phyloP scores from a whole-genome alignment of 2,797 vertebrate species.

The Podarcis lilfordi region DNA sequence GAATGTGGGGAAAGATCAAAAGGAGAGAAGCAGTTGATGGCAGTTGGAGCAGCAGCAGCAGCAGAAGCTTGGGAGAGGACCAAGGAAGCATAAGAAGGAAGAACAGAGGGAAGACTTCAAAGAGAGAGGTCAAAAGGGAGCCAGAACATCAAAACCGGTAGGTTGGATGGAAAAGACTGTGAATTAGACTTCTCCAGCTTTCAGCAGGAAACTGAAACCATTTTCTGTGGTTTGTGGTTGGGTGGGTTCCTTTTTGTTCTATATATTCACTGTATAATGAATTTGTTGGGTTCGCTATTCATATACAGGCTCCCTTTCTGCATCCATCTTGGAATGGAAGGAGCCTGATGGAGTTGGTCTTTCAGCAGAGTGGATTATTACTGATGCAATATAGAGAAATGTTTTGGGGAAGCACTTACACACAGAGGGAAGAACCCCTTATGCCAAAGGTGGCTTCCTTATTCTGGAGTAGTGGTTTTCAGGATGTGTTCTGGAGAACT shows the following conservation, averaged over 20 bases:
- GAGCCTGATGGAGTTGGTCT: too few species aligned
- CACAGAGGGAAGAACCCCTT: neutral
- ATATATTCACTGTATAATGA: neutral
- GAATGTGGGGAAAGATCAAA: neutral
- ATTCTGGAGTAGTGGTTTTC: neutral
- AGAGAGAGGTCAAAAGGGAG: neutral
- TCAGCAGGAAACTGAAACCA: neutral
- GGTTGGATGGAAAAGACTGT: neutral
- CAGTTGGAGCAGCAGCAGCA: neutral
- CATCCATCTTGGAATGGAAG: neutral
- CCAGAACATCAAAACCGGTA: neutral
- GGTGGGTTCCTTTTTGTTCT: neutral
- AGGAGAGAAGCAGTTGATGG: neutral
- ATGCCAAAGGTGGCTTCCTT: neutral
- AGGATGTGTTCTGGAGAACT: neutral
- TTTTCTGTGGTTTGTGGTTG: neutral
- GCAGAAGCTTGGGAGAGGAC: neutral
- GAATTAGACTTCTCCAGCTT: neutral
- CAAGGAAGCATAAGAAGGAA: too few species aligned
- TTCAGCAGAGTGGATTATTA: too few species aligned
- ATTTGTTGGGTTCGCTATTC: rapidly evolving
- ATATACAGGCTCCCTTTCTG: neutral
- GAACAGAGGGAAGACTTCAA: neutral
- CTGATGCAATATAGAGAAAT: neutral
- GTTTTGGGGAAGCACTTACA: neutral